Conservation (phyloP, 2,888 invertebrate genomes). For the Linyphia triangularis region DNA sequence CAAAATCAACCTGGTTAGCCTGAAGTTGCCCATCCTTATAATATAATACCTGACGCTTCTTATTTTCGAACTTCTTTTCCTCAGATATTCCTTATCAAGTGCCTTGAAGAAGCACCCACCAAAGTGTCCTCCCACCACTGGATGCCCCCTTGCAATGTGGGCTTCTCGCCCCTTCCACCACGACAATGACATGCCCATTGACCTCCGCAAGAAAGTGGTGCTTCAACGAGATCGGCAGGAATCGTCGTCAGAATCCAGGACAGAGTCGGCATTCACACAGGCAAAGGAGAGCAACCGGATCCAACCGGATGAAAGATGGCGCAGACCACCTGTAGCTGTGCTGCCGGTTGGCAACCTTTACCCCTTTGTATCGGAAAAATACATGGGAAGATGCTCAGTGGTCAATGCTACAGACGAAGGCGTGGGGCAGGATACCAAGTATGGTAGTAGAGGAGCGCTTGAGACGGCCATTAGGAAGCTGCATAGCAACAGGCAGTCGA, state of each 20-base stretch:
- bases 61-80: too few species aligned
- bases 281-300: background rate
- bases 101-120: background rate
- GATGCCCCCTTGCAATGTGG: conserved; percentile 70
- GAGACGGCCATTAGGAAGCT: conserved; percentile 55
- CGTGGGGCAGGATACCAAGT: conserved; percentile 10
- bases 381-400: conserved; percentile 18
- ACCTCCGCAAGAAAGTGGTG: conserved; percentile 72
- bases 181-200: conserved; percentile 69
- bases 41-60: too few species aligned
- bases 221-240: conserved; percentile 30
- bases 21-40: too few species aligned
- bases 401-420: conserved; percentile 28
- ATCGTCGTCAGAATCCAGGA: background rate
- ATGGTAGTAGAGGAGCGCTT: conserved; percentile 22
- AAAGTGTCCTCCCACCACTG: conserved; percentile 6
- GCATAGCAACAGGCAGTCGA: conserved; percentile 51
- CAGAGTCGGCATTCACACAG: background rate
- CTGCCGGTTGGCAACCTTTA: conserved; percentile 33
- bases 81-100: background rate
- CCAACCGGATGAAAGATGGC: conserved; percentile 16
- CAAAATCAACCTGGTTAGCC: too few species aligned
- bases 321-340: background rate
- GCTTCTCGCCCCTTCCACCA: conserved; percentile 53
- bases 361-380: conserved; percentile 54